phyloP scores from a whole-genome alignment of 37 sponge, comb jelly and placozoan species.

The Geodia barretti region DNA sequence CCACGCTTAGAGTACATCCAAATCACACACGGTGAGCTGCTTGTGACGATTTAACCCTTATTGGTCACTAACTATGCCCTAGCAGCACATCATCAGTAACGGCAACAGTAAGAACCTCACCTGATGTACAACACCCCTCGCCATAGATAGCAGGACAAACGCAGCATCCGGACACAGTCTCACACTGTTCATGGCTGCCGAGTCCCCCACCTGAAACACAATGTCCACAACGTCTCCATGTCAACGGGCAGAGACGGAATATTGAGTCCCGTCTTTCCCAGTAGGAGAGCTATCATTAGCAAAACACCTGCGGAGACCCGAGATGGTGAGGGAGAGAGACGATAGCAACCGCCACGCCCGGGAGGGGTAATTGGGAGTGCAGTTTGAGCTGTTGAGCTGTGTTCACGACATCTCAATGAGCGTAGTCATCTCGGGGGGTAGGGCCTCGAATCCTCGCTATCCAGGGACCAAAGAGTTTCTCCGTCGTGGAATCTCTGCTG shows the following conservation, averaged over 20 bases:
- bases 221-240: conserved; percentile 55
- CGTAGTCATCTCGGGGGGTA: conserved; percentile 28
- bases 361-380: background rate
- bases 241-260: conserved; percentile 59
- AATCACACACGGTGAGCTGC: too few relatives aligned
- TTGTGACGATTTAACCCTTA: too few relatives aligned
- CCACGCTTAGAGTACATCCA: too few relatives aligned
- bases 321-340: conserved; percentile 64
- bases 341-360: conserved; percentile 40
- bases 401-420: background rate
- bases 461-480: conserved; percentile 65
- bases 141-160: conserved; percentile 60
- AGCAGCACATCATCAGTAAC: too few relatives aligned
- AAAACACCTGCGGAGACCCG: conserved; percentile 39
- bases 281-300: conserved; percentile 62
- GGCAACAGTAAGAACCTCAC: too few relatives aligned
- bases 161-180: conserved; percentile 65
- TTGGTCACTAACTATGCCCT: too few relatives aligned
- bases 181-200: background rate
- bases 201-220: conserved; percentile 34
- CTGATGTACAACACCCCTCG: conserved; percentile 49
- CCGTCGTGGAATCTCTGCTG: conserved; percentile 43
- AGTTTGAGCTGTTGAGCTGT: conserved; percentile 20
- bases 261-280: conserved; percentile 45
- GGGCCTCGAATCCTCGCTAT: conserved; percentile 36